These are phyloP conservation scores for Cherax quadricarinatus DNA, from an alignment of 1,140 invertebrate genomes.

Conservation along the genomic window DNA sequence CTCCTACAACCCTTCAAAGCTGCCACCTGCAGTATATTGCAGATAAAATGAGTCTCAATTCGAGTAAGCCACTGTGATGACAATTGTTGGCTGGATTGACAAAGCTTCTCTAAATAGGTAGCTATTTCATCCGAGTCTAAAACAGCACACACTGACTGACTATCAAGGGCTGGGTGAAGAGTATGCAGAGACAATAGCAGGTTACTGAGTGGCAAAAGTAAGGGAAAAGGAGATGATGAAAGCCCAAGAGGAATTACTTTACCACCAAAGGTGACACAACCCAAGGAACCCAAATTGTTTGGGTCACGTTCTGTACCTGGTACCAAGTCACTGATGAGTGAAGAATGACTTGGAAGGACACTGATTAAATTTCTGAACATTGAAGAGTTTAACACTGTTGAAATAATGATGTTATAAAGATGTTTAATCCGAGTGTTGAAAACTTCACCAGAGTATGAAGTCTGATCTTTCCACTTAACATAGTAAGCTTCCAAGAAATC, in stretches of 20 bases:
- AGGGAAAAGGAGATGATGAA: conserved; percentile 53
- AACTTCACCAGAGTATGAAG: conserved; percentile 23
- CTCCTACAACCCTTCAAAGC: conserved; percentile 1
- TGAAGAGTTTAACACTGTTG: conserved; percentile 30
- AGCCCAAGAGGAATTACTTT: conserved; percentile 56
- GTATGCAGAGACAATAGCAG: conserved; percentile 44
- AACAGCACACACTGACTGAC: neutral
- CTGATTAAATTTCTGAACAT: conserved; percentile 23
- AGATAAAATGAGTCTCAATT: conserved; percentile 58
- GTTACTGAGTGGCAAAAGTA: conserved; percentile 56
- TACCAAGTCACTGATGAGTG: conserved; percentile 28
- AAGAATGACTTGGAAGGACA: conserved; percentile 51
- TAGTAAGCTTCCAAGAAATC: conserved; percentile 62
- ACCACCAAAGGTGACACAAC: conserved; percentile 62
- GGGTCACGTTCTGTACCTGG: conserved; percentile 50
- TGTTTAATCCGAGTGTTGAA: conserved; percentile 34
- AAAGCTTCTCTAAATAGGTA: conserved; percentile 47
- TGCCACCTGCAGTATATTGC: conserved; percentile 53
- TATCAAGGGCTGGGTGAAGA: conserved; percentile 56
- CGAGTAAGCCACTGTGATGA: conserved; percentile 64
- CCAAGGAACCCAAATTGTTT: conserved; percentile 64
- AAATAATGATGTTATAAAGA: conserved; percentile 45
- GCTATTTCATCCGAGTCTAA: conserved; percentile 50
- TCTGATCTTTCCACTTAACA: conserved; percentile 66
- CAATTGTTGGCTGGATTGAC: conserved; percentile 7